These are phyloP conservation scores for Heliconius erato DNA, from an alignment of 2,888 invertebrate genomes.

Conservation along the genomic window DNA sequence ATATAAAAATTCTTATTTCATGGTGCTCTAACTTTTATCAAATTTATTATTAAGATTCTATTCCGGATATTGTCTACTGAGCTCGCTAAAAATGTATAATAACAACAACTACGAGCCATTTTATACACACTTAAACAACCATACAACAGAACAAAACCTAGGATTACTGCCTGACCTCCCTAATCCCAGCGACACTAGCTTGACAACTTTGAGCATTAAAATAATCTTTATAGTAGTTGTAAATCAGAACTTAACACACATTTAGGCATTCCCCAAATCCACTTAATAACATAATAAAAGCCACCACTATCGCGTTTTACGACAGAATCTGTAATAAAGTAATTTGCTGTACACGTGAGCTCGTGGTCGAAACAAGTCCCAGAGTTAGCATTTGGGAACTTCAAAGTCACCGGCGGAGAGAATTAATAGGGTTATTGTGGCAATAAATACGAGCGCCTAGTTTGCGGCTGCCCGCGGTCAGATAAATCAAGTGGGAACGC, in stretches of 20 bases:
- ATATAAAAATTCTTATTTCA: too few species aligned
- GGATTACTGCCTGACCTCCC: slow-evolving; percentile 34
- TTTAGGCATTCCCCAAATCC: slow-evolving; percentile 35
- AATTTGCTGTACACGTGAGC: slow-evolving; percentile 53
- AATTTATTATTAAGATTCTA: too few species aligned
- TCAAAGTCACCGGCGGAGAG: slow-evolving; percentile 73
- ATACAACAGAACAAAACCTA: slow-evolving; percentile 16
- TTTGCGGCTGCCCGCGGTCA: slow-evolving; percentile 78
- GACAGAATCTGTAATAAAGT: slow-evolving; percentile 52
- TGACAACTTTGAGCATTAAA: slow-evolving; percentile 38
- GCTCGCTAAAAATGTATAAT: not conserved
- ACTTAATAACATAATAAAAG: slow-evolving; percentile 39
- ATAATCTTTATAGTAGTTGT: slow-evolving; percentile 40
- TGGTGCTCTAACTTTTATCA: too few species aligned
- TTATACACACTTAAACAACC: slow-evolving; percentile 2
- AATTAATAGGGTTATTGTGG: slow-evolving; percentile 85
- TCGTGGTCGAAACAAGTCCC: slow-evolving; percentile 51
- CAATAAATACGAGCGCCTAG: slow-evolving; percentile 83
- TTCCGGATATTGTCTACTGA: too few species aligned
- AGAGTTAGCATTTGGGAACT: slow-evolving; percentile 59
- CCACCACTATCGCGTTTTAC: slow-evolving; percentile 37
- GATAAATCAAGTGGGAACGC: slow-evolving; percentile 81
- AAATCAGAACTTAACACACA: slow-evolving; percentile 37
- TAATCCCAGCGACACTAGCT: slow-evolving; percentile 30
- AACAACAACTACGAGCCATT: not conserved